These are phyloP conservation scores for Eleutherodactylus coqui DNA, from an alignment of 2,797 vertebrate genomes.

Conservation along the genomic window DNA sequence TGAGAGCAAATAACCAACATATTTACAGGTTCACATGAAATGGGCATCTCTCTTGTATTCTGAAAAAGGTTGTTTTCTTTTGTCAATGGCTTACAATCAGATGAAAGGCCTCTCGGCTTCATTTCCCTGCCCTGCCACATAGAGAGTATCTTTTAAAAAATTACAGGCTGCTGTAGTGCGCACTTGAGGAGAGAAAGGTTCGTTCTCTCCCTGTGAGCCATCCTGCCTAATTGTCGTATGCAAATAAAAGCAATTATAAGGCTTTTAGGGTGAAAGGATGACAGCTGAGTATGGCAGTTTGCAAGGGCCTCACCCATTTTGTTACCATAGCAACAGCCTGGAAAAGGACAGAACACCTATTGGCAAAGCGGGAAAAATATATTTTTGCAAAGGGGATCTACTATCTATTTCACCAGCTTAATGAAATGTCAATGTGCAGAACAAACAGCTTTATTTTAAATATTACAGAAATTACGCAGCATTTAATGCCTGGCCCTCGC, in stretches of 20 bases:
- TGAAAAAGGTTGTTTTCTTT: slow-evolving; percentile 86
- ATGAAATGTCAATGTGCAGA: slow-evolving; percentile 73
- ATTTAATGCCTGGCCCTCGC: slow-evolving; percentile 75
- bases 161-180: slow-evolving; percentile 84
- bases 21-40: slow-evolving; percentile 80
- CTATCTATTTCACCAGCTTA: slow-evolving; percentile 69
- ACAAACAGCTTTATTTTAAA: slow-evolving; percentile 80
- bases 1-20: slow-evolving; percentile 51
- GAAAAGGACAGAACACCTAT: slow-evolving; percentile 77
- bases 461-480: slow-evolving; percentile 77
- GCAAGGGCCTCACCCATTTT: slow-evolving; percentile 95
- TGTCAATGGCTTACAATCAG: slow-evolving; percentile 87
- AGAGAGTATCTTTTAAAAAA: slow-evolving; percentile 85
- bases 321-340: slow-evolving; percentile 98
- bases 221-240: slow-evolving; percentile 99
- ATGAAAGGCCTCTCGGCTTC: slow-evolving; percentile 84
- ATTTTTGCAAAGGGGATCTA: slow-evolving; percentile 79
- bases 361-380: slow-evolving; percentile 76
- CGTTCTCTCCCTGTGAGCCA: slow-evolving; percentile 97
- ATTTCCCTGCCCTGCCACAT: slow-evolving; percentile 83
- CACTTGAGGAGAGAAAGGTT: slow-evolving; percentile 91
- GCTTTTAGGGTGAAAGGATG: slow-evolving; percentile 99
- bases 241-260: slow-evolving; percentile 99
- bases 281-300: slow-evolving; percentile 99
- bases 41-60: slow-evolving; percentile 82